A percentile compares a stretch with the other conserved stretches of the same genome.
Evolutionary conservation across 2,797 vertebrate species (phyloP).

Genomic region (Gila robusta): DNA sequence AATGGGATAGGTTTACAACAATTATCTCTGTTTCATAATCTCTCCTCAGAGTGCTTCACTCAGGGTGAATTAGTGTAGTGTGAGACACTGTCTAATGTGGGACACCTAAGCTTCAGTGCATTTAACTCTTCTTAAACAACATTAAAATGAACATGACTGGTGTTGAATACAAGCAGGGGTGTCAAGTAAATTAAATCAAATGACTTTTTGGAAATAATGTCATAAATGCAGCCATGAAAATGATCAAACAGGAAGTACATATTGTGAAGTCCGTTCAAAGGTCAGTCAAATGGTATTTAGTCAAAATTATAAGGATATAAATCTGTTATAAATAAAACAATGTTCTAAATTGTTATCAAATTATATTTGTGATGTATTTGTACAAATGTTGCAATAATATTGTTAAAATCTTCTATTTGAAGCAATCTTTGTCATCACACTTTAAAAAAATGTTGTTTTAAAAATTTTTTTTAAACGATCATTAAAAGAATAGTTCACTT

Average conservation of each 20-base stretch:
- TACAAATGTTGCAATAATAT: not conserved
- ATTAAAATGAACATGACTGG: not conserved
- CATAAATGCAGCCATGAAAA: not conserved
- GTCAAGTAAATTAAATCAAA: not conserved
- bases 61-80: not conserved
- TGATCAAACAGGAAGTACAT: not conserved
- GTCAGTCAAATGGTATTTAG: not conserved
- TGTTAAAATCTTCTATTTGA: not conserved
- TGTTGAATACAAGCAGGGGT: not conserved
- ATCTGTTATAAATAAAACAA: conserved; percentile 13
- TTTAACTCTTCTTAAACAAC: not conserved
- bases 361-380: conserved; percentile 1
- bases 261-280: not conserved
- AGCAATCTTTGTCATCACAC: not conserved
- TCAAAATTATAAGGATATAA: not conserved
- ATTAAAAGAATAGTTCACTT: no score
- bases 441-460: not conserved
- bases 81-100: not conserved
- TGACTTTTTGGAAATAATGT: not conserved
- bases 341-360: not conserved
- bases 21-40: not conserved
- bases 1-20: not conserved
- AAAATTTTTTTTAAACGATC: not conserved
- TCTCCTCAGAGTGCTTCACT: not conserved
- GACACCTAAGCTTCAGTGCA: not conserved